Percentiles rank a stretch among this genome's conserved stretches.
These are phyloP conservation scores for Ficedula albicollis DNA, from an alignment of 2,797 vertebrate species.

Conservation along the genomic window DNA sequence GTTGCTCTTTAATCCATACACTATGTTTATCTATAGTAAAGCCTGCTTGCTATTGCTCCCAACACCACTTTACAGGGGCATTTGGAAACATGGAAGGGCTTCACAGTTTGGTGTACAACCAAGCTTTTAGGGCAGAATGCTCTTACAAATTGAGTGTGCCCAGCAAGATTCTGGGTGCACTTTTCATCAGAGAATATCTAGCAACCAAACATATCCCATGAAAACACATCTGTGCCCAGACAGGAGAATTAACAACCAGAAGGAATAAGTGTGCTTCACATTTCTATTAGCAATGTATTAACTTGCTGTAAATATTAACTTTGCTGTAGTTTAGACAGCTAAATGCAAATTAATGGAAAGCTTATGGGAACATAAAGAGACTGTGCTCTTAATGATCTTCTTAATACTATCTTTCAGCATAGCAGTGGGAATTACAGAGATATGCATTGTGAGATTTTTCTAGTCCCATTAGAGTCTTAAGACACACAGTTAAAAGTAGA, in stretches of 20 bases:
- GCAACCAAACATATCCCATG: background rate
- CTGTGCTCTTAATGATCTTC: conserved; percentile 59
- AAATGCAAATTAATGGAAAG: conserved; percentile 64
- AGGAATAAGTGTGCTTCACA: conserved; percentile 10
- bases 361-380: conserved; percentile 44
- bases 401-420: conserved; percentile 48
- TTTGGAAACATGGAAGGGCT: background rate
- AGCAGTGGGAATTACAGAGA: conserved; percentile 42
- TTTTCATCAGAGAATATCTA: background rate
- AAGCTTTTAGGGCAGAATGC: background rate
- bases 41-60: background rate
- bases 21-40: background rate
- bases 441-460: background rate
- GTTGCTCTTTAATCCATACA: background rate
- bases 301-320: conserved; percentile 70
- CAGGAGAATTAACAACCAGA: background rate
- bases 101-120: background rate
- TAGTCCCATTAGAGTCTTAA: conserved; percentile 24
- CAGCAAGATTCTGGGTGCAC: background rate
- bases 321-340: conserved; percentile 42
- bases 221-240: background rate
- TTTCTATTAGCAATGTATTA: conserved; percentile 59
- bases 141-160: background rate
- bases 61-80: background rate
- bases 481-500: background rate